Evolutionary conservation across 64 coral and sea anemone species (phyloP), one percentile per base, ranked within the genome.

Genomic region (Montipora capricornis): DNA sequence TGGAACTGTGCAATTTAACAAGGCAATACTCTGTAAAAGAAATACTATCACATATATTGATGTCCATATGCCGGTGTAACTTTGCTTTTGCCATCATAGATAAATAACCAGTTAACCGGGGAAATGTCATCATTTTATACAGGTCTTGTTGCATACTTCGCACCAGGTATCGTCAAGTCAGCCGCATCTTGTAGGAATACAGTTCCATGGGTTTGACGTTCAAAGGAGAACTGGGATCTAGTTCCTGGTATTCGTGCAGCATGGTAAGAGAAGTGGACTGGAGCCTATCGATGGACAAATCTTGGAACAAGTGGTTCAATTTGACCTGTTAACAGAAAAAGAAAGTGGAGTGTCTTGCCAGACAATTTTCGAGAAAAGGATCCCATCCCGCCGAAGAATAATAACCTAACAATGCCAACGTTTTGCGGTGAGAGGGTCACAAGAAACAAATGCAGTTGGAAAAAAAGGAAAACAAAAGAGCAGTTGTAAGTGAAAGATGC

Each of bases 191-290:
- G 85, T 96, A 99, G 15, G 98, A 94, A 77, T 94, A 92, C 3
- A 99, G 85, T 92, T 99, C 98, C 98, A 99, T 99, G 5, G 98
- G 98, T 2, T 99, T 87, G 4, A 99, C 84, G 6, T 69, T 64
- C 4, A 99, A 20, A 47, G 82, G 80, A 22, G 95, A 88, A 20
- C 80, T 62, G 8, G 95, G 95, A 68, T 92, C 92, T 37, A 92
- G 76, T 48, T 85, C 69, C 49, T 96, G 92, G 15, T 88, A 89
- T 10, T 84, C 76, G 75, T 99, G 79, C 14, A 99, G 67, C 92
- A 99, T 92, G 20, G 94, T 81, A 17, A 99, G 89, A 11, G 94
- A 94, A 0, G 94, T 95, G 15, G 91, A 88, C 59, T 88, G 80
- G 49, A 96, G 75, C 29, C 91, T 82, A 47, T 92, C 37, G 73